Evolutionary conservation across 2,888 invertebrate species (phyloP), one percentile per base, ranked within the genome.

Genomic region (Chrysolina haemoptera): DNA sequence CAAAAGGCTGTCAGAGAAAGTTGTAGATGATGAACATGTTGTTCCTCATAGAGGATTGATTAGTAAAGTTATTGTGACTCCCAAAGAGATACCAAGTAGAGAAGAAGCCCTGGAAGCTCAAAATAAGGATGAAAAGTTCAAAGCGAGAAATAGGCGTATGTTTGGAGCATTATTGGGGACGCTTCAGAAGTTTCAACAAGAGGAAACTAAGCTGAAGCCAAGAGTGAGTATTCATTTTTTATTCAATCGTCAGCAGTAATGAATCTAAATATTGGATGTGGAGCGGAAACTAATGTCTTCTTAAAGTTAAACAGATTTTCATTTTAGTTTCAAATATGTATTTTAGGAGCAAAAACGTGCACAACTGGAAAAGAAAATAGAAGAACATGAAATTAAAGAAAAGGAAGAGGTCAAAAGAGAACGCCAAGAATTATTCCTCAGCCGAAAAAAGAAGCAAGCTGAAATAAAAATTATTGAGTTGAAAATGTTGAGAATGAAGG

Each of bases 91-190:
- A 64, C 96, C 97, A n/a, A 95, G 96, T 18, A 90, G 95, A 41
- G 93, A 94, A 85, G 94, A 95, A 86, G 94, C 94, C 41, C 90
- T 93, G 79, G 94, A 94, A 76, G 96, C 94, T 63, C 97, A 96
- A 87, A 94, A 93, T 64, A 84, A 82, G 75, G 97, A 98, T 87
- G 94, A 94, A 79, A 93, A 94, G 84, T 95, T 94, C 18, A 90
- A 92, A 75, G 94, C 91, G 27, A 90, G 98, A 79, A 99, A 99
- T 88, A 91, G 95, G 77, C 92, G 99, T 72, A 98, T 99, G 94
- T 98, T 99, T 89, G 98, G 98, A 10, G 94, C 98, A 20, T 89
- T 99, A 59, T 89, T 99, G 69, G 98, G 99, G 5, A 99, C 99
- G 14, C 88, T 99, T 81, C 96, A 98, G 86, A 96, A 96, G 87